These are phyloP conservation scores for Crossocerus cetratus DNA, from an alignment of 2,888 invertebrate species.

Conservation along the genomic window DNA sequence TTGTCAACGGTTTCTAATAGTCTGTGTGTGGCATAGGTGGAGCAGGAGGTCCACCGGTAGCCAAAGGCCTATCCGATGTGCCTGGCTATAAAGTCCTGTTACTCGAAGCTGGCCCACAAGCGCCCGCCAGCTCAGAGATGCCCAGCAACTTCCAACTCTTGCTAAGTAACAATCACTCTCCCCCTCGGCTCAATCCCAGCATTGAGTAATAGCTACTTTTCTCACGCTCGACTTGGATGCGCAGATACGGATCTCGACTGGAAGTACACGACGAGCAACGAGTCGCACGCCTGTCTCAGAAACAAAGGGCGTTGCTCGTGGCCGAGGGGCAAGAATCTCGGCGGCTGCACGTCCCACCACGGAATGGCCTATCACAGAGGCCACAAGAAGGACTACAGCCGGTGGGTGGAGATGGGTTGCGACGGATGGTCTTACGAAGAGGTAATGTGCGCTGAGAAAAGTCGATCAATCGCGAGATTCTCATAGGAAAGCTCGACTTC, in stretches of 20 bases:
- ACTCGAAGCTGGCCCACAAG: conserved; percentile 85
- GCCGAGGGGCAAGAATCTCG: conserved; percentile 85
- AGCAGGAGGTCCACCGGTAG: conserved; percentile 82
- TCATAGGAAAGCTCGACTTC: neutral
- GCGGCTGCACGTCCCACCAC: conserved; percentile 85
- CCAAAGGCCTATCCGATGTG: conserved; percentile 81
- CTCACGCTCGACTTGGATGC: neutral
- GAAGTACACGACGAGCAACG: conserved; percentile 82
- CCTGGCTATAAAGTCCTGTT: conserved; percentile 81
- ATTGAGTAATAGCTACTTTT: neutral
- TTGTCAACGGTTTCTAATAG: neutral
- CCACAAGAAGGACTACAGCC: conserved; percentile 84
- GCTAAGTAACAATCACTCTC: conserved; percentile 52
- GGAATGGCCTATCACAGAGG: conserved; percentile 92
- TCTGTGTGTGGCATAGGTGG: conserved; percentile 74
- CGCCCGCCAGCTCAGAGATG: conserved; percentile 79
- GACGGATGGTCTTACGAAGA: conserved; percentile 86
- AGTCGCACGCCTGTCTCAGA: conserved; percentile 80
- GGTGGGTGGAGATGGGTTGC: conserved; percentile 85
- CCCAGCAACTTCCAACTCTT: conserved; percentile 66
- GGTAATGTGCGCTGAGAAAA: no score
- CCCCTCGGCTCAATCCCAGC: neutral
- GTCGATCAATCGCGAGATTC: neutral
- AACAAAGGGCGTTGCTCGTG: conserved; percentile 78
- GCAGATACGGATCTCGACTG: conserved; percentile 80